phyloP scores from a whole-genome alignment of 2,113 vertebrate species.

The Eclectus roratus region DNA sequence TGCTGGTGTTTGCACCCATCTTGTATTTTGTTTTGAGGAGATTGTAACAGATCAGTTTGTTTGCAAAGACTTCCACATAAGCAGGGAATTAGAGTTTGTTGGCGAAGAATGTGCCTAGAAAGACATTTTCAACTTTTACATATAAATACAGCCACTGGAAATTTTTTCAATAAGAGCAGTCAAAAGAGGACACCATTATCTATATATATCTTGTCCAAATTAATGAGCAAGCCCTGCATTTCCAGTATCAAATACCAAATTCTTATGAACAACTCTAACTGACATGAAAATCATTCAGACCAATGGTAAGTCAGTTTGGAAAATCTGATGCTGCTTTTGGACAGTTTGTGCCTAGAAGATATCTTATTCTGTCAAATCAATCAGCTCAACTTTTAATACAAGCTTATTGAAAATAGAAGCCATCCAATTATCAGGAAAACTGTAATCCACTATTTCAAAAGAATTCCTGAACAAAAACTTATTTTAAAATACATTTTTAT shows the following conservation, averaged over 20 bases:
- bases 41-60: background rate
- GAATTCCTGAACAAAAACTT: background rate
- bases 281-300: background rate
- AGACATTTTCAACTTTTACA: background rate
- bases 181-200: background rate
- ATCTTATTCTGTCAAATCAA: accelerated
- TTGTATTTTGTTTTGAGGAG: background rate
- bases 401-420: background rate
- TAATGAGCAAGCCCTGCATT: background rate
- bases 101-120: background rate
- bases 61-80: background rate
- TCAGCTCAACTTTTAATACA: background rate
- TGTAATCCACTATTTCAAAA: background rate
- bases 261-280: background rate
- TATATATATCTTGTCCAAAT: background rate
- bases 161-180: background rate
- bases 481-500: background rate
- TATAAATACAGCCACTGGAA: background rate
- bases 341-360: background rate
- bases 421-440: background rate
- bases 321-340: background rate
- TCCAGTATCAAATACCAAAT: background rate
- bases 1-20: background rate
- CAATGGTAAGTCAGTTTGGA: background rate
- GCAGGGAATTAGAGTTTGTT: background rate